These are phyloP conservation scores for Phrynocephalus guinanensis DNA, from an alignment of 2,797 vertebrate species.

Conservation along the genomic window DNA sequence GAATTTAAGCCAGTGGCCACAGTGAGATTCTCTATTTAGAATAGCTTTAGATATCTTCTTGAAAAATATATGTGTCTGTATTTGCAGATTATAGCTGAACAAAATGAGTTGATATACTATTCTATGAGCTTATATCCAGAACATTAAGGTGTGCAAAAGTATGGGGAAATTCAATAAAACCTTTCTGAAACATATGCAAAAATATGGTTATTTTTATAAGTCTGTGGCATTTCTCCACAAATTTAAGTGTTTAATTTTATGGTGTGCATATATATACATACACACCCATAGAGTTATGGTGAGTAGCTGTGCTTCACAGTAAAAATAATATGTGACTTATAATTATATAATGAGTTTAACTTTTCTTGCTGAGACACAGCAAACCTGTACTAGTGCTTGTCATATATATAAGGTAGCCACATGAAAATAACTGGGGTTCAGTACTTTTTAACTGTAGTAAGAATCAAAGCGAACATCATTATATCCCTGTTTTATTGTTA, in stretches of 20 bases:
- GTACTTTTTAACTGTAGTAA: no score
- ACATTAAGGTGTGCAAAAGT: background rate
- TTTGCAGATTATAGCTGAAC: background rate
- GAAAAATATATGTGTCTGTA: background rate
- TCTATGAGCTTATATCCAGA: background rate
- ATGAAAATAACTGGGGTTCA: no score
- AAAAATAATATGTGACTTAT: background rate
- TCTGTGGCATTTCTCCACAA: background rate
- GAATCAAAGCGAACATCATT: no score
- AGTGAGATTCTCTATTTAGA: no score
- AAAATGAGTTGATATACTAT: background rate
- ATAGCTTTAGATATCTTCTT: no score
- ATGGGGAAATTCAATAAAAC: constrained; percentile 43
- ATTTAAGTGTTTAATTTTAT: constrained; percentile 20
- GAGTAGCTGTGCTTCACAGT: background rate
- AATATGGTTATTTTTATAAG: constrained; percentile 29
- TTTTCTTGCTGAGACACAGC: background rate
- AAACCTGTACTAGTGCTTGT: background rate
- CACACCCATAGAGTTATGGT: background rate
- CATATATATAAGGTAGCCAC: background rate
- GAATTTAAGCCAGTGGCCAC: no score
- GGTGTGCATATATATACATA: background rate
- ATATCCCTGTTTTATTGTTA: no score
- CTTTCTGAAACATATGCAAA: background rate
- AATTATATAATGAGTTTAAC: background rate